Base-by-base conservation (phyloP, 64 coral and sea anemone genomes). In the Stichodactyla mertensii region DNA sequence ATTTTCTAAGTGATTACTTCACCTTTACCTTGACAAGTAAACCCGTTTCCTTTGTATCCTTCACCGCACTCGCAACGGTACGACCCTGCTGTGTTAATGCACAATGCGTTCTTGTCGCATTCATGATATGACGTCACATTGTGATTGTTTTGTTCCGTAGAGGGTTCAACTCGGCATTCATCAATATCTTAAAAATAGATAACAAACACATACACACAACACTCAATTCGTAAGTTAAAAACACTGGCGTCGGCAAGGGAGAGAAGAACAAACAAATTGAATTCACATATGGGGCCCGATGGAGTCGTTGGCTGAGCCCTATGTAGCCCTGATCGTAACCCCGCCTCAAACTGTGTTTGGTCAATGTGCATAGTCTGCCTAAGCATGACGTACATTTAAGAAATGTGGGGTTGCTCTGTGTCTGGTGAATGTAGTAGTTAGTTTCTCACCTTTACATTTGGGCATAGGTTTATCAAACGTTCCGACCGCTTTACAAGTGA, bases 71-170 rank as follows among this genome's bases (percentile, higher is more conserved):
- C 58, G 59, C 90, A 91, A 36, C 56, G 61, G 24, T 87, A 91
- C 10, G 84, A 80, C 61, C 90, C 90, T 4, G 71, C n/a, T 57
- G 85, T 91, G 77, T 91, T 91, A 13, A 87, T 27, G 27, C 90
- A 91, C 24, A 61, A 62, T 10, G 90, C 90, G 71, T 91, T 86
- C 28, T 87, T 64, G 62, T 91, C 64, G 69, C 90, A 91, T 19
- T 78, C 64, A 55, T 79, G 90, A 82, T 87, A 79, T 31, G 26
- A 57, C 4, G 84, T 87, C 57, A 31, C 28, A 83, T 91, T 83
- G 11, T 91, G 70, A 22, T 27, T 82, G 53, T 57, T 71, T 86
- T 22, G 55, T 28, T 22, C 24, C 8, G 77, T 82, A 23, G 85
- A 60, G 55, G 83, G 57, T 18, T 57, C n/a, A n/a, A 87, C 85